Conservation (phyloP, 2,888 invertebrate species). For the Oxystoma pomonae region DNA sequence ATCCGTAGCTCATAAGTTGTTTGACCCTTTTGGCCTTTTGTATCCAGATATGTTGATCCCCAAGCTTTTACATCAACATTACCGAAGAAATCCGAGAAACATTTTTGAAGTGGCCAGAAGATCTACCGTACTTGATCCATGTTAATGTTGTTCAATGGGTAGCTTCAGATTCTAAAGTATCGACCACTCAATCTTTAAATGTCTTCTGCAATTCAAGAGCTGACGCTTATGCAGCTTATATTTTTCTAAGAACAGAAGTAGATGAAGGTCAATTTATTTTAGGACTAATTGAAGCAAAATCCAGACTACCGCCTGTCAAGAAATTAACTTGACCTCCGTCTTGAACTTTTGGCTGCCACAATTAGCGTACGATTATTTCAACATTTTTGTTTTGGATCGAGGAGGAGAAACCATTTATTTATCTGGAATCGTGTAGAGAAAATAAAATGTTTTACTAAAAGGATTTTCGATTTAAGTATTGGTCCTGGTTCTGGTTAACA, state of each 20-base stretch:
- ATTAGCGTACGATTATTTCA: constrained; percentile 22
- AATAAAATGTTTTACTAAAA: constrained; percentile 14
- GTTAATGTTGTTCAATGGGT: background rate
- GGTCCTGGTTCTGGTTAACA: constrained; percentile 7
- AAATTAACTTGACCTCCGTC: constrained; percentile 29
- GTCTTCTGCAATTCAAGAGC: background rate
- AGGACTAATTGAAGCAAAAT: background rate
- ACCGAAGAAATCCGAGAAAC: constrained; percentile 11
- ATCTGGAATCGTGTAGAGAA: constrained; percentile 13
- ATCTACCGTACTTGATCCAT: background rate
- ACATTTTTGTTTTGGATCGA: constrained; percentile 13
- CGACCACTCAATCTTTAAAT: background rate
- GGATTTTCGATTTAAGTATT: too few species aligned
- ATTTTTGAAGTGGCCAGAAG: background rate
- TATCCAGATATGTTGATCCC: constrained; percentile 23
- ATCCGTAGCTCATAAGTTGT: constrained; percentile 23
- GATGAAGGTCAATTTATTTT: background rate
- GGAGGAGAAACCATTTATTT: constrained; percentile 11
- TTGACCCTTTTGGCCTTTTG: constrained; percentile 30
- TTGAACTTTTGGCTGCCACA: constrained; percentile 35
- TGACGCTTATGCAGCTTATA: background rate
- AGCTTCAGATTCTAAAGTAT: background rate
- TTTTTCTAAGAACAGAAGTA: background rate
- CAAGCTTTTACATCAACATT: constrained; percentile 28
- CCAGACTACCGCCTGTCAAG: constrained; percentile 31